Evolutionary conservation across 2,113 vertebrate genomes (phyloP).

Genomic region (Motacilla tschutschensis): DNA sequence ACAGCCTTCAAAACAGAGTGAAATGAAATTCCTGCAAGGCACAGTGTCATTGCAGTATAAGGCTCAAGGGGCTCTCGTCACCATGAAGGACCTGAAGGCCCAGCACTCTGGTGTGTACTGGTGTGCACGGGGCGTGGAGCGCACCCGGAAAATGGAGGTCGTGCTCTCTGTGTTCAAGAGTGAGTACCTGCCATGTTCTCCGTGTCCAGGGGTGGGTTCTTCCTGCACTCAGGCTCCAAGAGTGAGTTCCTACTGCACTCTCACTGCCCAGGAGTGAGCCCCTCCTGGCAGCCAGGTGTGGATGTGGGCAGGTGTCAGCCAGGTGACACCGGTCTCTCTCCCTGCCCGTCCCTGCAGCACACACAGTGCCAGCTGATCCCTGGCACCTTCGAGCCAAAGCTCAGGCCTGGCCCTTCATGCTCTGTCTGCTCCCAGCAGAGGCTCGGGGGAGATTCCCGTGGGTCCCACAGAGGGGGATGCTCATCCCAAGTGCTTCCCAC

Average conservation of each 20-base stretch:
- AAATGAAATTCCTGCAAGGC: accelerated
- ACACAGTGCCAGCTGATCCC: neutral
- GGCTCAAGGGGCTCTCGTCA: accelerated
- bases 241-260: neutral
- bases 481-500: neutral
- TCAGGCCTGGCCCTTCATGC: neutral
- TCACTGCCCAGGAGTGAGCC: neutral
- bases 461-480: neutral
- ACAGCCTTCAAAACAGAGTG: accelerated
- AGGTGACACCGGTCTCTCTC: accelerated
- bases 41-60: accelerated
- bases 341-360: neutral
- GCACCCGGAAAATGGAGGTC: neutral
- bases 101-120: slow-evolving; percentile 27
- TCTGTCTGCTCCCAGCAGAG: neutral
- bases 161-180: slow-evolving; percentile 10
- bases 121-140: accelerated
- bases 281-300: neutral
- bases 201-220: no score
- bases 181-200: neutral
- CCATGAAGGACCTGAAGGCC: neutral
- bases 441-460: neutral
- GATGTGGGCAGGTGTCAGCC: neutral
- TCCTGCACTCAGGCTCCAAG: neutral
- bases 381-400: neutral